Conservation (phyloP, 2,888 invertebrate species). For the Leucoma salicis region DNA sequence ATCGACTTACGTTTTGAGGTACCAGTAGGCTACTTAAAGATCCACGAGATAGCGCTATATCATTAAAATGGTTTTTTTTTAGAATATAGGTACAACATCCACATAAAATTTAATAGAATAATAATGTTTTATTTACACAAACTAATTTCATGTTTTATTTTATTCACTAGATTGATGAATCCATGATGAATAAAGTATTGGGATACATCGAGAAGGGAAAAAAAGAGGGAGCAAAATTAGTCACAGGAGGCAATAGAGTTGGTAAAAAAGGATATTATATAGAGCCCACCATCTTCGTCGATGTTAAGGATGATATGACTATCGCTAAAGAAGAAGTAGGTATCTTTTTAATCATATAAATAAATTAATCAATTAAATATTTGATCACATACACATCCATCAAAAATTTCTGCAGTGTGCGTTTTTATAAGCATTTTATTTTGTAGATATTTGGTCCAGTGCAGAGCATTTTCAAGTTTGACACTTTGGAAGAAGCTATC, state of each 20-base stretch:
- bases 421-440: background rate
- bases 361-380: too few species aligned
- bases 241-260: slow-evolving; percentile 85
- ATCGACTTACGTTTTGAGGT: too few species aligned
- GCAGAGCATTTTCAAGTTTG: slow-evolving; percentile 92
- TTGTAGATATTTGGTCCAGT: slow-evolving; percentile 94
- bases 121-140: too few species aligned
- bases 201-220: slow-evolving; percentile 89
- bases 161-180: slow-evolving; percentile 83
- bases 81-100: too few species aligned
- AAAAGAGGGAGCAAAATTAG: slow-evolving; percentile 89
- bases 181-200: slow-evolving; percentile 88
- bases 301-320: slow-evolving; percentile 88
- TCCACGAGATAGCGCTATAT: too few species aligned
- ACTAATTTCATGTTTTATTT: too few species aligned
- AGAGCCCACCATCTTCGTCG: slow-evolving; percentile 88
- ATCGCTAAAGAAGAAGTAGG: slow-evolving; percentile 90
- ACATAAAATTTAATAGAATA: too few species aligned
- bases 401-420: too few species aligned
- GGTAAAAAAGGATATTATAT: slow-evolving; percentile 88
- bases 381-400: too few species aligned
- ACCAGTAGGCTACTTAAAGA: too few species aligned
- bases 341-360: background rate
- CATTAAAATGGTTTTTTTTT: too few species aligned
- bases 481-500: slow-evolving; percentile 89